Base-by-base conservation (phyloP, 2,113 vertebrate genomes). In the Mohoua ochrocephala region DNA sequence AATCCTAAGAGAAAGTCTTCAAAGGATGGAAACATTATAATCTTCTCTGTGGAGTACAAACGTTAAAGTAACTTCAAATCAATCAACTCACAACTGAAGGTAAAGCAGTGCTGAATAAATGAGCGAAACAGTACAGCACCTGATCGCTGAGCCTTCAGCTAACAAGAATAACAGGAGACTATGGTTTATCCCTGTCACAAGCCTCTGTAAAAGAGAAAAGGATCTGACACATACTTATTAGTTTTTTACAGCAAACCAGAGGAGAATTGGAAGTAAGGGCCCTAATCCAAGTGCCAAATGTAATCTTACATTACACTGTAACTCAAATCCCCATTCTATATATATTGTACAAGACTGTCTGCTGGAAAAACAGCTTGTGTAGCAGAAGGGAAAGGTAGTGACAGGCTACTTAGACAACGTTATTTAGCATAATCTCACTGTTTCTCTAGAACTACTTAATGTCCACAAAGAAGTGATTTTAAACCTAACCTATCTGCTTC, bases 1-100 rank as follows among this genome's bases (percentile, higher is more conserved):
- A 96, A 87, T 84, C 88, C 22, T 88, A 33, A 47, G 79, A 79
- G 75, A 87, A 93, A 65, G 33, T 82, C 93, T 93, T 96, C 78
- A 89, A 89, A 91, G 95, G 59, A 77, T 75, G 42, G 80, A 95
- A 96, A 96, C 94, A 57, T 96, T 97, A 81, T 95, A 41, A 86
- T 95, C 83, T 97, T 96, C 93, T 93, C 77, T 94, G 52, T 95
- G 89, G 77, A 94, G 82, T 94, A 87, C 93, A 91, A 96, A 93
- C 71, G 95, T 93, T 96, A 93, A 95, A 92, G 50, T 49, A 95
- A 88, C 75, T 88, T 94, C 71, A 95, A 84, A 93, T 91, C 73
- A 81, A 85, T 84, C 82, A 88, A 81, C 70, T 87, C 59, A 68
- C 47, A 82, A 69, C 35, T 75, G 65, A 94, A 93, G 50, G 54